A percentile compares a stretch with the other conserved stretches of the same genome.
Evolutionary conservation across 2,113 vertebrate species (phyloP).

Genomic region (Psettodes erumei): DNA sequence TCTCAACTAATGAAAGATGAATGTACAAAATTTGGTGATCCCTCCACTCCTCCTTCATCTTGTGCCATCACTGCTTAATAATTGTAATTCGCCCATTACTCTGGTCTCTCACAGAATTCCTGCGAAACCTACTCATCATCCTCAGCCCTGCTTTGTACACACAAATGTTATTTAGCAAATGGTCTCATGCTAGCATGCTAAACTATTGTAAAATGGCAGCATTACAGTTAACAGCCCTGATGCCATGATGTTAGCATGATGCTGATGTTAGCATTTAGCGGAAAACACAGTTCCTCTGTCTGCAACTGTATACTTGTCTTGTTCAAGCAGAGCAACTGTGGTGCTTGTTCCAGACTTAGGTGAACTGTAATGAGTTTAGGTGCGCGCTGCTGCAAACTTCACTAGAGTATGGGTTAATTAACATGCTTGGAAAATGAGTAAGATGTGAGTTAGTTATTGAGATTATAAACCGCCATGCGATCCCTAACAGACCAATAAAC

Average conservation of each 20-base stretch:
- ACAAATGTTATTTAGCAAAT: background rate
- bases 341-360: background rate
- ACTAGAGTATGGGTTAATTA: background rate
- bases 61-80: no score
- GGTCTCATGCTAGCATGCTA: background rate
- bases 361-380: background rate
- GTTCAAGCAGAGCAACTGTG: background rate
- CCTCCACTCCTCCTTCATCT: no score
- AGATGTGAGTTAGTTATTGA: background rate
- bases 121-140: background rate
- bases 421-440: slow-evolving; percentile 1
- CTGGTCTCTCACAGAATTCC: background rate
- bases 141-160: background rate
- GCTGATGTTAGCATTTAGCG: background rate
- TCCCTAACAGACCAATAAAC: background rate
- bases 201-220: background rate
- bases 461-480: background rate
- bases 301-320: background rate
- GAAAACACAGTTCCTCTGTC: background rate
- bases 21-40: background rate
- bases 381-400: background rate
- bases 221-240: no score
- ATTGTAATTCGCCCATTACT: no score
- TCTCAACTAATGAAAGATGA: background rate
- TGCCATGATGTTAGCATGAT: no score